Evolutionary conservation across 2,113 vertebrate genomes (phyloP).

Genomic region (Macroglossus sobrinus): DNA sequence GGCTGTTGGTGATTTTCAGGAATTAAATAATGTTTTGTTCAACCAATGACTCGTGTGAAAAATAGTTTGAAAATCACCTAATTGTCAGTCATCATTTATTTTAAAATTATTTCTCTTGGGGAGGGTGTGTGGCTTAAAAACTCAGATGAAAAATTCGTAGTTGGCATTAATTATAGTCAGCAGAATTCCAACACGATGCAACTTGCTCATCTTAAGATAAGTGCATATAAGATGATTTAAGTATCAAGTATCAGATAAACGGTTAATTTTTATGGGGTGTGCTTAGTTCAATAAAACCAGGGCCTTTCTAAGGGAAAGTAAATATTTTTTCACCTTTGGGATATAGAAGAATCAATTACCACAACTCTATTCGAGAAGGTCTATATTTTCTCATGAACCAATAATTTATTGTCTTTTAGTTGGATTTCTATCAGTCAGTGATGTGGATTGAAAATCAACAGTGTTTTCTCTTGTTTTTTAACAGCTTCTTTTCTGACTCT

Average conservation of each 20-base stretch:
- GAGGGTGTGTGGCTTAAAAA: slow-evolving; percentile 25
- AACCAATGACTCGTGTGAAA: slow-evolving; percentile 50
- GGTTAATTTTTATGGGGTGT: slow-evolving; percentile 45
- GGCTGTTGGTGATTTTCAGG: slow-evolving; percentile 39
- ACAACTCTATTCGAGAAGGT: slow-evolving; percentile 39
- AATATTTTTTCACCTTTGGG: slow-evolving; percentile 26
- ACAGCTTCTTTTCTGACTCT: slow-evolving; percentile 49
- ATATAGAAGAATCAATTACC: slow-evolving; percentile 46
- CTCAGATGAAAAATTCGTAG: slow-evolving; percentile 50
- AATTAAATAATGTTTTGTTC: slow-evolving; percentile 55
- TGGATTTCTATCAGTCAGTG: slow-evolving; percentile 37
- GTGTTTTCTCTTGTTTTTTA: not conserved
- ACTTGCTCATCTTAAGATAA: slow-evolving; percentile 44
- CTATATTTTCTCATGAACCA: slow-evolving; percentile 45
- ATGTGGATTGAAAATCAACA: slow-evolving; percentile 30
- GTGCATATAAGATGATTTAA: not conserved
- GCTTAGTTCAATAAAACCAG: slow-evolving; percentile 43
- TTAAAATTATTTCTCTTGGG: slow-evolving; percentile 55
- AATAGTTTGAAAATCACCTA: slow-evolving; percentile 55
- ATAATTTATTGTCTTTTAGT: slow-evolving; percentile 31
- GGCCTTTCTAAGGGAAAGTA: not conserved
- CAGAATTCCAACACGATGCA: slow-evolving; percentile 12
- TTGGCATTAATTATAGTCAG: slow-evolving; percentile 47
- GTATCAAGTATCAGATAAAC: slow-evolving; percentile 41
- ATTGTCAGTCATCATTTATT: slow-evolving; percentile 52